phyloP scores from a whole-genome alignment of 2,113 vertebrate species.

The Bolborhynchus lineola region DNA sequence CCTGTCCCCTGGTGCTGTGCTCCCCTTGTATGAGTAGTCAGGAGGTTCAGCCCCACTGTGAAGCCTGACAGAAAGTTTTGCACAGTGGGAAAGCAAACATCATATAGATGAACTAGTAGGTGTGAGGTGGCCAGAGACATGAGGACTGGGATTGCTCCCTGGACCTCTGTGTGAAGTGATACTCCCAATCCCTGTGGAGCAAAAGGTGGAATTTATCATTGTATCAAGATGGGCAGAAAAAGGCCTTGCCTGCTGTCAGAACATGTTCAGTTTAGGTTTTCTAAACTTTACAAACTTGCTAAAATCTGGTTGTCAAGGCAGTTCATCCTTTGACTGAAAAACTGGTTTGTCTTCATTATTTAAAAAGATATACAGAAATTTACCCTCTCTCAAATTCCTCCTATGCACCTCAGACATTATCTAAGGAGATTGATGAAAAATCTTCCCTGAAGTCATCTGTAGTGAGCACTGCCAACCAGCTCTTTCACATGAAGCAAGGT shows the following conservation, averaged over 20 bases:
- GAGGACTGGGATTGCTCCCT: neutral
- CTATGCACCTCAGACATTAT: slow-evolving; percentile 73
- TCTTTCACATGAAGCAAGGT: slow-evolving; percentile 77
- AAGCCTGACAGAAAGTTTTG: neutral
- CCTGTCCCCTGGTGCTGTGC: neutral
- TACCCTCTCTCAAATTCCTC: neutral
- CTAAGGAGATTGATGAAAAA: slow-evolving; percentile 80
- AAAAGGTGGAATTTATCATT: neutral
- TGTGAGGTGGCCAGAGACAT: neutral
- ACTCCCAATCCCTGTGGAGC: neutral
- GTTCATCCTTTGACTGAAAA: neutral
- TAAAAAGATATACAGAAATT: neutral
- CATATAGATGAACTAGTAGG: neutral
- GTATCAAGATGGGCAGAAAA: neutral
- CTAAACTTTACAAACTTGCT: neutral
- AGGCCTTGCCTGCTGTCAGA: neutral
- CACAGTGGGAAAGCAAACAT: neutral
- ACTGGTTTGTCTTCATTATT: neutral
- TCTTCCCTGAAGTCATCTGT: slow-evolving; percentile 79
- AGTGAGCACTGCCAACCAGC: slow-evolving; percentile 78
- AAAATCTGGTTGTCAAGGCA: neutral
- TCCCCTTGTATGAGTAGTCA: neutral
- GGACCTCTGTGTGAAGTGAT: neutral
- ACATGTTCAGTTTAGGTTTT: neutral
- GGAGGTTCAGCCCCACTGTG: neutral